phyloP scores from a whole-genome alignment of 35 echinoderm and acorn worm species.

The Lytechinus variegatus region DNA sequence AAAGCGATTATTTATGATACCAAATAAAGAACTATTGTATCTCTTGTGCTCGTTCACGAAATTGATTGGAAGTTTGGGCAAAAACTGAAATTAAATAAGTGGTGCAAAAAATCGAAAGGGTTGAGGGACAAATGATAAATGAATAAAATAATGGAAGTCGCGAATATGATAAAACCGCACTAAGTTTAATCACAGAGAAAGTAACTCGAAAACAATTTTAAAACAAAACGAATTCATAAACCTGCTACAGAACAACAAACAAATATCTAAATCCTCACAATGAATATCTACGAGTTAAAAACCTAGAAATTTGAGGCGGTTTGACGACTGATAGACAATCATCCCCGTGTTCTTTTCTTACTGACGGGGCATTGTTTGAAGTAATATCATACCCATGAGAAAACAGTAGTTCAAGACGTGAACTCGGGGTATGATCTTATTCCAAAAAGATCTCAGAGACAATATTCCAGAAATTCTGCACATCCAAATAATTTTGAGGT shows the following conservation, averaged over 20 bases:
- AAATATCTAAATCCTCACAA: background rate
- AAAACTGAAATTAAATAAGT: too few species aligned
- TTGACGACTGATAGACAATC: background rate
- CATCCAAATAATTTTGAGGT: background rate
- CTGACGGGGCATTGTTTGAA: background rate
- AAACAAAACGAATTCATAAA: background rate
- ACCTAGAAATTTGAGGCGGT: background rate
- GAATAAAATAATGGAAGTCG: too few species aligned
- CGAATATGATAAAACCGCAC: background rate
- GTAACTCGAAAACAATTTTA: background rate
- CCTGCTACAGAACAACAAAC: background rate
- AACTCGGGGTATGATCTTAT: background rate
- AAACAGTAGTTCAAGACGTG: background rate
- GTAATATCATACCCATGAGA: conserved; percentile 4
- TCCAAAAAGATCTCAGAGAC: background rate
- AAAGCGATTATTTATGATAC: too few species aligned
- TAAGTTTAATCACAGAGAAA: background rate
- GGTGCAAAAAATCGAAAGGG: too few species aligned
- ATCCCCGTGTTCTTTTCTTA: background rate
- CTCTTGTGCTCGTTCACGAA: too few species aligned
- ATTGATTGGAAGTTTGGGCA: too few species aligned
- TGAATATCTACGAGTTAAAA: background rate
- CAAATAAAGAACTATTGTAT: too few species aligned
- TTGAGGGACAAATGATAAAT: too few species aligned
- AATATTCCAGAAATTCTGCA: background rate